phyloP scores from a whole-genome alignment of 2,797 vertebrate species.

The Scolopax bukidnonensis region DNA sequence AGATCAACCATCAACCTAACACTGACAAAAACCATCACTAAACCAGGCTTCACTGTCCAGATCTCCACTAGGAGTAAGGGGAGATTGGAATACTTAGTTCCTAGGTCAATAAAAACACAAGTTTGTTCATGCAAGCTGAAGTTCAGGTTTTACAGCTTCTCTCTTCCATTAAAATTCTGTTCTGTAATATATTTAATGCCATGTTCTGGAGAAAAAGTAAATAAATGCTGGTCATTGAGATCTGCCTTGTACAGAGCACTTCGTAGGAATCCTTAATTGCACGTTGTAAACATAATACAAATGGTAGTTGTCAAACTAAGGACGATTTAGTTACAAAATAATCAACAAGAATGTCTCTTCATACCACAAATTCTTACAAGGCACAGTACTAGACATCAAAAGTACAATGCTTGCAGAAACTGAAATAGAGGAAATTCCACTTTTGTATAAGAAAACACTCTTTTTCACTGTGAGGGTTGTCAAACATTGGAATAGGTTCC shows the following conservation, averaged over 20 bases:
- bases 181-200: neutral
- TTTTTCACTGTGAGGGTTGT: neutral
- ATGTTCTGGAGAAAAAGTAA: neutral
- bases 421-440: neutral
- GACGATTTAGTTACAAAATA: constrained; percentile 2
- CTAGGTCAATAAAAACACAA: neutral
- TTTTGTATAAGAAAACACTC: neutral
- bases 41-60: neutral
- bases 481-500: neutral
- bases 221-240: constrained; percentile 41
- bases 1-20: neutral
- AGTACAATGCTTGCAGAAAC: neutral
- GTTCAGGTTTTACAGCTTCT: neutral
- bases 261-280: constrained; percentile 38
- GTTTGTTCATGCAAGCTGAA: neutral
- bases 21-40: neutral
- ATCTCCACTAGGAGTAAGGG: neutral
- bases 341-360: neutral
- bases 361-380: neutral
- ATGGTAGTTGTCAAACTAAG: constrained; percentile 18
- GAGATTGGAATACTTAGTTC: neutral
- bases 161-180: neutral
- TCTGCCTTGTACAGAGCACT: neutral
- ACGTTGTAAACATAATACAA: constrained; percentile 29
- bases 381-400: neutral